Conservation (phyloP, 2,888 invertebrate genomes). For the Spodoptera picta region DNA sequence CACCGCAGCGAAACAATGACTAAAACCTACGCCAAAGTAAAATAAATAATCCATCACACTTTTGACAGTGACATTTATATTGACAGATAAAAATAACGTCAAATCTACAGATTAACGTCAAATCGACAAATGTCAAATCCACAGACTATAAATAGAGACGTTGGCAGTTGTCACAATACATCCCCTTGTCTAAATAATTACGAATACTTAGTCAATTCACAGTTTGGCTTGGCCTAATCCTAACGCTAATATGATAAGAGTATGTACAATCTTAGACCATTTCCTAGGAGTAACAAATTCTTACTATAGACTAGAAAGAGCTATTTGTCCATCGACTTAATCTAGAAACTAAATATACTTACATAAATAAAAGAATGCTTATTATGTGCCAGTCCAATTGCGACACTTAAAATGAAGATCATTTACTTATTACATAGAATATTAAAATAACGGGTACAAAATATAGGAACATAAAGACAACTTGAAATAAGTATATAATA, state of each 20-base stretch:
- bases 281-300: conserved; percentile 65
- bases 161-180: too few species aligned
- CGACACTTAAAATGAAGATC: too few species aligned
- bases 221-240: conserved; percentile 77
- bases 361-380: conserved; percentile 5
- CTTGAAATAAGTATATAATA: background rate
- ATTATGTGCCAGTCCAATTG: too few species aligned
- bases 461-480: conserved; percentile 5
- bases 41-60: too few species aligned
- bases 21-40: too few species aligned
- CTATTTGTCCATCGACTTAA: conserved; percentile 56
- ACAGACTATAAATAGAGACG: too few species aligned
- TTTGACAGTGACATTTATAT: too few species aligned
- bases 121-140: too few species aligned
- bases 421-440: background rate
- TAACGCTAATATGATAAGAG: conserved; percentile 55
- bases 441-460: background rate
- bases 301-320: conserved; percentile 53
- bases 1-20: too few species aligned
- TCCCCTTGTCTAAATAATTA: conserved; percentile 31
- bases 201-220: conserved; percentile 68
- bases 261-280: conserved; percentile 65
- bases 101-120: too few species aligned
- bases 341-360: conserved; percentile 27
- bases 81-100: too few species aligned